Conservation (phyloP, 2,113 vertebrate genomes). For the Taurulus bubalis region DNA sequence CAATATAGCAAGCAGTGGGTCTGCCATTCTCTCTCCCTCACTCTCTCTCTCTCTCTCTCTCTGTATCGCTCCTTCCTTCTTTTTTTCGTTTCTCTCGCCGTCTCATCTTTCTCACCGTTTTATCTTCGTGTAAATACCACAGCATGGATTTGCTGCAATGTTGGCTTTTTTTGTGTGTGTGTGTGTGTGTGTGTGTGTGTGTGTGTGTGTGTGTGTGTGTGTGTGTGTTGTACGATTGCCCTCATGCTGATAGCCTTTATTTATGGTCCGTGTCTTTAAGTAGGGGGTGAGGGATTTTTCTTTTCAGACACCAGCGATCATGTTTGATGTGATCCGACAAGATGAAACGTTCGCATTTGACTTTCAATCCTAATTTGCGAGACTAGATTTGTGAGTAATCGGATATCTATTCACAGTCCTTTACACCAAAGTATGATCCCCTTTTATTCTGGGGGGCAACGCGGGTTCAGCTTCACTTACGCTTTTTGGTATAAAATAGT, state of each 20-base stretch:
- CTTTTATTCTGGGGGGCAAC: conserved; percentile 33
- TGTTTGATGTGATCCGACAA: conserved; percentile 42
- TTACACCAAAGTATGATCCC: conserved; percentile 1
- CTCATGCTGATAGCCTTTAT: conserved; percentile 33
- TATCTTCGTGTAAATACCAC: conserved; percentile 52
- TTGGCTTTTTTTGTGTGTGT: conserved; percentile 15
- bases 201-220: neutral
- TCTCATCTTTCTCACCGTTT: conserved; percentile 35
- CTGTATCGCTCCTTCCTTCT: neutral
- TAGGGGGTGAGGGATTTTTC: conserved; percentile 23
- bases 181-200: neutral
- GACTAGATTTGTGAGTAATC: conserved; percentile 40
- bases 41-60: conserved; percentile 40
- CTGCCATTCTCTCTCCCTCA: conserved; percentile 57
- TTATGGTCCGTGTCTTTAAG: conserved; percentile 29
- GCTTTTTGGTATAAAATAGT: neutral
- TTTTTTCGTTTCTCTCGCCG: conserved; percentile 6
- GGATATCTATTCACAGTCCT: conserved; percentile 41
- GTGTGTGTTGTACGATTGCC: conserved; percentile 6
- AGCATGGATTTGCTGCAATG: conserved; percentile 32
- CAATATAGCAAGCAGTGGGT: conserved; percentile 77
- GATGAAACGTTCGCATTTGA: conserved; percentile 52
- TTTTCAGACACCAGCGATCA: conserved; percentile 11
- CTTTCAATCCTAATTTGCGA: conserved; percentile 53
- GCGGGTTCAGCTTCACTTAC: conserved; percentile 30